Evolutionary conservation across 2,113 vertebrate species (phyloP).

Genomic region (Crotalus helleri): DNA sequence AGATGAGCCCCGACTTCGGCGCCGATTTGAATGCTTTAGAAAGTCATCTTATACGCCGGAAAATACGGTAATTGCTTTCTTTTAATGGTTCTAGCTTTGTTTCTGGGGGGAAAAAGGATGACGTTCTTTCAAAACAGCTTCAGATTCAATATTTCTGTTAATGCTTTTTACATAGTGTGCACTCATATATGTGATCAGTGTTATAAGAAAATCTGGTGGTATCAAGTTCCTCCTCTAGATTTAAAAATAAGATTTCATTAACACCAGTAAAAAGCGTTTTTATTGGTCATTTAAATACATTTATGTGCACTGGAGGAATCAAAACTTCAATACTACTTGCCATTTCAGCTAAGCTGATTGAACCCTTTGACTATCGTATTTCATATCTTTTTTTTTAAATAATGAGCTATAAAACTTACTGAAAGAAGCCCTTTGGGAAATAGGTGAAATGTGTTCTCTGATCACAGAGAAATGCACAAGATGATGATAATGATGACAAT

Average conservation of each 20-base stretch:
- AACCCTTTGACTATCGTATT: neutral
- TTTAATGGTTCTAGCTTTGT: neutral
- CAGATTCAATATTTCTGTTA: neutral
- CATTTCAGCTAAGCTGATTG: neutral
- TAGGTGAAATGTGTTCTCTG: neutral
- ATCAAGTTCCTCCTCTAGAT: neutral
- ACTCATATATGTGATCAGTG: neutral
- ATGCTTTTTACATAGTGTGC: neutral
- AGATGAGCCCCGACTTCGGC: no score
- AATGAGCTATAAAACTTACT: neutral
- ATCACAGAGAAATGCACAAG: neutral
- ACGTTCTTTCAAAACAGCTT: neutral
- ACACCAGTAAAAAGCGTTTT: neutral
- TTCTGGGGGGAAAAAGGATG: rapidly evolving
- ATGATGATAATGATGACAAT: neutral
- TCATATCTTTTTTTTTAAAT: neutral
- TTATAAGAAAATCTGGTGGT: neutral
- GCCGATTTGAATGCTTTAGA: no score
- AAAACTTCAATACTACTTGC: neutral
- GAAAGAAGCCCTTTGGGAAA: neutral
- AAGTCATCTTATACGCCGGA: no score
- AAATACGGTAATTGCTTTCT: neutral
- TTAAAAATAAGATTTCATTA: neutral
- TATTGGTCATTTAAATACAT: neutral
- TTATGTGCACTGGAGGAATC: neutral